Conservation (phyloP, 2,113 vertebrate species). For the Erythrolamprus reginae region DNA sequence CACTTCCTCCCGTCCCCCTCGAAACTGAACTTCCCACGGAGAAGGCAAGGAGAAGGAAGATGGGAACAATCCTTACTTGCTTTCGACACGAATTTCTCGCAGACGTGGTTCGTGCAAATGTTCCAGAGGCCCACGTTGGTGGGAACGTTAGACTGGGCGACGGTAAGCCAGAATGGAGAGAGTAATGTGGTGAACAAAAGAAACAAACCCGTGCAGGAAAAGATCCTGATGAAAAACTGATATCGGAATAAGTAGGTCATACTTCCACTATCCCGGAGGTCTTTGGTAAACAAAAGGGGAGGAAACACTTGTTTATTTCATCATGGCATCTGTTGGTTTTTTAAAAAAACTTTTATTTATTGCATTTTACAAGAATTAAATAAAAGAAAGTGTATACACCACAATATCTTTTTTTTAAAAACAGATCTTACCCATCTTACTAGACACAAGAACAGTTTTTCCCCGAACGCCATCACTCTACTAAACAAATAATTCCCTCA, state of each 20-base stretch:
- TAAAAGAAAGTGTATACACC: too few species aligned
- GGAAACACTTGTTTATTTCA: neutral
- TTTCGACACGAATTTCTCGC: neutral
- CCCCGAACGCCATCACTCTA: too few species aligned
- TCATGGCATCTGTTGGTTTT: too few species aligned
- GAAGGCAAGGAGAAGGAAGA: neutral
- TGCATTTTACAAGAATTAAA: too few species aligned
- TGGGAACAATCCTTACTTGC: neutral
- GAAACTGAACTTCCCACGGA: neutral
- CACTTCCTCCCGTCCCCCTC: neutral
- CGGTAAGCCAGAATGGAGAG: neutral
- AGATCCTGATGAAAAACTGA: neutral
- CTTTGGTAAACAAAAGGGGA: neutral
- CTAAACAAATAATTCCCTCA: too few species aligned
- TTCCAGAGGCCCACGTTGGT: neutral
- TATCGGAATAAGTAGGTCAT: neutral
- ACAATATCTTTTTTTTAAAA: too few species aligned
- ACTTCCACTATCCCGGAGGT: accelerated
- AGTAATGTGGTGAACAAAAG: neutral
- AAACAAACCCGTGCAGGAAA: neutral
- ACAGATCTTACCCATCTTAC: too few species aligned
- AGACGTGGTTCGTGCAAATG: neutral
- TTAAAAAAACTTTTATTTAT: too few species aligned
- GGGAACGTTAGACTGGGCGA: accelerated
- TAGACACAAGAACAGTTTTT: too few species aligned